Evolutionary conservation across 2,113 vertebrate genomes (phyloP).

Genomic region (Nesospiza acunhae): DNA sequence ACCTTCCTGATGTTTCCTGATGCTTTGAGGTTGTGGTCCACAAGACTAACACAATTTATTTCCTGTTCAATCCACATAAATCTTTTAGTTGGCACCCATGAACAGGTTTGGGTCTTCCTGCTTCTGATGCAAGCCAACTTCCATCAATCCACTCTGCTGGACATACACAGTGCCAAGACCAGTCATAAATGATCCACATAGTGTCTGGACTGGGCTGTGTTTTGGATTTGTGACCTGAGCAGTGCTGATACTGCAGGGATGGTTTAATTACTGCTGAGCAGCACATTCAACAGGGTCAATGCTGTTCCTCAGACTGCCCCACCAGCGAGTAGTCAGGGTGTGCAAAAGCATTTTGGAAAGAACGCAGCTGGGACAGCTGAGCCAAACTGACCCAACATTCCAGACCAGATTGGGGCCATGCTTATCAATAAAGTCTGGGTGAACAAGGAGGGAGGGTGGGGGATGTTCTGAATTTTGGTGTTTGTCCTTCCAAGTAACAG

Average conservation of each 20-base stretch:
- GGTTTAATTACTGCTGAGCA: neutral
- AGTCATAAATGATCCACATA: neutral
- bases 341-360: neutral
- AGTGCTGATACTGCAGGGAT: neutral
- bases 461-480: neutral
- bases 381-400: neutral
- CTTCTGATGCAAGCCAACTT: rapidly evolving
- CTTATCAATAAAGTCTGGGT: neutral
- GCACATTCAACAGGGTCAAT: rapidly evolving
- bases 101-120: neutral
- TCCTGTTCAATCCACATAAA: neutral
- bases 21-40: neutral
- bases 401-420: neutral
- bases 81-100: neutral
- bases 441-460: neutral
- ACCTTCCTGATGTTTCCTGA: neutral
- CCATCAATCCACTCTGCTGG: neutral
- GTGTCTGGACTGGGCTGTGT: rapidly evolving
- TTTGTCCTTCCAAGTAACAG: neutral
- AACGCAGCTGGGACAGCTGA: neutral
- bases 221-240: neutral
- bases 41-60: neutral
- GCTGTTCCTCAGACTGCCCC: neutral
- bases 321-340: neutral
- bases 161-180: neutral